Base-by-base conservation (phyloP, 2,797 vertebrate genomes). In the Kryptolebias ocellatus region DNA sequence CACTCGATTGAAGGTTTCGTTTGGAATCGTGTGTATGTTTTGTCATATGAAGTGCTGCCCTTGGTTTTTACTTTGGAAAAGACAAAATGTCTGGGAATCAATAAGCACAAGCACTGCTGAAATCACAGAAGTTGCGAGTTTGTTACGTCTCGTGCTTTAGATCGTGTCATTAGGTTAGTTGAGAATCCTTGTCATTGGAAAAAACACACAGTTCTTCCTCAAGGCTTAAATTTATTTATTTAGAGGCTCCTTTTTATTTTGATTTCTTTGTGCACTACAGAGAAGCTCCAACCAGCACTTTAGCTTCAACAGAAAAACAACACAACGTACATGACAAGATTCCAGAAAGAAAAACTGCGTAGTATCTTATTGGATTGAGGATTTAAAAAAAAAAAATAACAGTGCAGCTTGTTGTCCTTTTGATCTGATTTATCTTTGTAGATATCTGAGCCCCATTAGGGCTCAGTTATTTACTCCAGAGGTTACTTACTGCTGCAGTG, bases 281-380 rank as follows among this genome's bases (percentile, higher is more conserved):
- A 47, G 44, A 64, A 72, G 72, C 64, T 49, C 46, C n/a, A 45
- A 55, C 31, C 28, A 51, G 20, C 20, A 39, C 54, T 53, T 0
- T 7, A 67, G 55, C 27, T 60, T 60, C 34, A 60, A 61, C 49
- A 55, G 70, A 72, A 69, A 74, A 73, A 31, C 64, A 53, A 55
- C 68, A 54, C 51, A 46, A 46, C 55, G 44, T 60, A 15, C 53
- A 20, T 56, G 67, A 71, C 64, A 51, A 28, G 52, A 59, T 64
- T 79, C 59, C 53, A 71, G 56, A 55, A 31, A 18, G 53, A 18
- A 49, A 5, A 1, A 37, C 47, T 37, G 27, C 2, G 47, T 52
- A 49, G 54, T 47, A 34, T 5, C 9, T 34, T 34, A 34, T 34
- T 34, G 9, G 31, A 34, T 34, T 34, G 20, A 24, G 20, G 20